Evolutionary conservation across 64 coral and sea anemone species (phyloP).

Genomic region (Hydrozoanthus tunicans): DNA sequence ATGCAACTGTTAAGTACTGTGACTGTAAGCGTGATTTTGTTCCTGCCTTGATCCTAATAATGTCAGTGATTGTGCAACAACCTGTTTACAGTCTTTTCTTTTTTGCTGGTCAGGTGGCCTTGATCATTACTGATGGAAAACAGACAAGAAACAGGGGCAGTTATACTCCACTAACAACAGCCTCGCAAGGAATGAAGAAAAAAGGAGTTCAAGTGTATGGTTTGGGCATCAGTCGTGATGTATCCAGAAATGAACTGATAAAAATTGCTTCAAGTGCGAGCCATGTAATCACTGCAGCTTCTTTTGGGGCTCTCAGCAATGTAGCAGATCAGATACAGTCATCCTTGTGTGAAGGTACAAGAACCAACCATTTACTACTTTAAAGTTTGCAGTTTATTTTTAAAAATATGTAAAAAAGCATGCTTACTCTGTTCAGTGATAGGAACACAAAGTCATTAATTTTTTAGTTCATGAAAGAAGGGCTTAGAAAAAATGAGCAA

Average conservation of each 20-base stretch:
- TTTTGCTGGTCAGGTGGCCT: not conserved
- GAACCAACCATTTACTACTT: not conserved
- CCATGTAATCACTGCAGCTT: not conserved
- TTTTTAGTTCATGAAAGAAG: no score
- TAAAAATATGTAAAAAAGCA: not conserved
- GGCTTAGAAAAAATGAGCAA: no score
- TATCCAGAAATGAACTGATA: not conserved
- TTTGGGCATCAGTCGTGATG: not conserved
- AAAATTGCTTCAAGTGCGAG: not conserved
- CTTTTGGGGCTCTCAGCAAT: not conserved
- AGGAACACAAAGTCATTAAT: no score
- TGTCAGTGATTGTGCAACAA: no score
- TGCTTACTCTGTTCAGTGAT: no score
- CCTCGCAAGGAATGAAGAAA: not conserved
- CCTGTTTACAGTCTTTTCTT: not conserved
- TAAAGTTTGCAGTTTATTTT: not conserved
- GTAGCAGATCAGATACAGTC: not conserved
- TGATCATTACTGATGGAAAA: not conserved
- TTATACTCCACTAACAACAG: not conserved
- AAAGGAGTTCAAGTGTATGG: not conserved
- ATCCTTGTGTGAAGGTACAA: not conserved
- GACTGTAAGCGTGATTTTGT: no score
- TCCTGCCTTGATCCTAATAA: no score
- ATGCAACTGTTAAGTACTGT: no score
- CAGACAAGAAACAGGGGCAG: not conserved